Evolutionary conservation across 2,797 vertebrate genomes (phyloP).

Genomic region (Menidia menidia): DNA sequence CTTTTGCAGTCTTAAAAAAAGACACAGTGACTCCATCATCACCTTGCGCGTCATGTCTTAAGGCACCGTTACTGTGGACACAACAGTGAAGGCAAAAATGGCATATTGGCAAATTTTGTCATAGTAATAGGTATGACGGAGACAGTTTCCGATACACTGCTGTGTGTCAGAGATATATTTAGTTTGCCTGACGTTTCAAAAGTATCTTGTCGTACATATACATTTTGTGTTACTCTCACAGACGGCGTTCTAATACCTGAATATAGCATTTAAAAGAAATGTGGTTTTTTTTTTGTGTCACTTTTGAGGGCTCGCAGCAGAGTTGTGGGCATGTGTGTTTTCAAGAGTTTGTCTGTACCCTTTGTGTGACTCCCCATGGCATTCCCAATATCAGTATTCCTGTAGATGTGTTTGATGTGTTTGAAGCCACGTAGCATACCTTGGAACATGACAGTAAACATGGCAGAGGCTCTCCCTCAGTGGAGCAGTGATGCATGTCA

Average conservation of each 20-base stretch:
- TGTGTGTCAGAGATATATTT: constrained; percentile 3
- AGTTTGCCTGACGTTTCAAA: constrained; percentile 20
- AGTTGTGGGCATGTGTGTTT: constrained; percentile 64
- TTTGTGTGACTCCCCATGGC: constrained; percentile 68
- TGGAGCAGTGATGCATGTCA: constrained; percentile 81
- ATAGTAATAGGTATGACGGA: background rate
- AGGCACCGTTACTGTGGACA: constrained; percentile 74
- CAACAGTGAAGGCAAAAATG: constrained; percentile 45
- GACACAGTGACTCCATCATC: constrained; percentile 21
- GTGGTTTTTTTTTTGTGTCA: constrained; percentile 31
- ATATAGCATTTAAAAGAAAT: constrained; percentile 20
- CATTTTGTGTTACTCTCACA: constrained; percentile 7
- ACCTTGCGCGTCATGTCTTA: constrained; percentile 48
- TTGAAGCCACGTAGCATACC: constrained; percentile 84
- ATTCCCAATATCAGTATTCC: constrained; percentile 85
- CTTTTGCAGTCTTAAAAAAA: constrained; percentile 41
- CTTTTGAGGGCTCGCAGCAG: constrained; percentile 40
- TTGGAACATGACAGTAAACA: constrained; percentile 86
- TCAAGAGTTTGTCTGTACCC: constrained; percentile 59
- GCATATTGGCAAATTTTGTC: constrained; percentile 51
- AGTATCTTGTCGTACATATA: constrained; percentile 5
- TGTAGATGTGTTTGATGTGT: constrained; percentile 83
- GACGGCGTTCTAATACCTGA: constrained; percentile 15
- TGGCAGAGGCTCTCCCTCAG: constrained; percentile 83
- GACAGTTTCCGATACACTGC: constrained; percentile 6